These are phyloP conservation scores for Zapus hudsonius DNA, from an alignment of 2,113 vertebrate genomes.

Conservation along the genomic window DNA sequence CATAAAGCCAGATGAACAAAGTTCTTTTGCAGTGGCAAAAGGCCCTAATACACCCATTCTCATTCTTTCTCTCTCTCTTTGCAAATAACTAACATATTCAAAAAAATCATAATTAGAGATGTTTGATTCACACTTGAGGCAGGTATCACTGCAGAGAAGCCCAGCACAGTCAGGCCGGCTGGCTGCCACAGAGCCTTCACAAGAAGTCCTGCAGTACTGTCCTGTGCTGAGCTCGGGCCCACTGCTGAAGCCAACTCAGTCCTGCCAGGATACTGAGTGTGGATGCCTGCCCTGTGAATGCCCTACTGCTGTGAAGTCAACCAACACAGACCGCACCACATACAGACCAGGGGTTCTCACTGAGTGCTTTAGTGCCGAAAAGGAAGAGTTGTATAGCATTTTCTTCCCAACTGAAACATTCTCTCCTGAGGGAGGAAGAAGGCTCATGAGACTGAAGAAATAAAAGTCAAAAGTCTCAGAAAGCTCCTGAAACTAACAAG, in stretches of 20 bases:
- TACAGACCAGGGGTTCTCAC: background rate
- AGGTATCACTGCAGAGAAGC: accelerated
- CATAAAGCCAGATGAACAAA: no score
- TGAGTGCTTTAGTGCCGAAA: background rate
- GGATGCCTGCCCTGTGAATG: background rate
- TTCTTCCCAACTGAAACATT: no score
- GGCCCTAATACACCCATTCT: no score
- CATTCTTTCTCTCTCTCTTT: no score
- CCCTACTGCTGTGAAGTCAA: background rate
- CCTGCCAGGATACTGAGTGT: background rate
- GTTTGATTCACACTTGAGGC: no score
- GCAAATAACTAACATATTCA: no score
- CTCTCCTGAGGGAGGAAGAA: no score
- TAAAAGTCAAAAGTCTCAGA: no score
- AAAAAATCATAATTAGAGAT: background rate
- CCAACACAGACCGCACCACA: background rate
- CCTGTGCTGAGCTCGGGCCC: background rate
- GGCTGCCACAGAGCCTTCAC: background rate
- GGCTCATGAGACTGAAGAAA: no score
- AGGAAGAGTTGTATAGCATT: no score
- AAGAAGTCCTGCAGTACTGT: background rate
- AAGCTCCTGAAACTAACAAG: no score
- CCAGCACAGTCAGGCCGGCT: background rate
- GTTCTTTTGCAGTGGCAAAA: no score
- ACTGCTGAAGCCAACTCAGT: background rate